These are phyloP conservation scores for Macrophya annulata DNA, from an alignment of 2,888 invertebrate genomes.

Conservation along the genomic window DNA sequence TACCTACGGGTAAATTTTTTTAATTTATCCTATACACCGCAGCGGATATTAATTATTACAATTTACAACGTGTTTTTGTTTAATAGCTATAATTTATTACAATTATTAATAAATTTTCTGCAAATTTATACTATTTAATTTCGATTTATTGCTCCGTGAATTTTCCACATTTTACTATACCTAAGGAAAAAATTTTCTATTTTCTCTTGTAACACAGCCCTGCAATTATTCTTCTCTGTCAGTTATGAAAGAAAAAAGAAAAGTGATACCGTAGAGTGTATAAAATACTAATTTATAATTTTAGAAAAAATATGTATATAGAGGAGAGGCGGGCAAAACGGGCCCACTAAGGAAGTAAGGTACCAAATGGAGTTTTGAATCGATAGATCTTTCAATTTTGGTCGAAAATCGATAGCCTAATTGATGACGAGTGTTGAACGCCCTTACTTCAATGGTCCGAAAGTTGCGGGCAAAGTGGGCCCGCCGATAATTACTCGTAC, in stretches of 20 bases:
- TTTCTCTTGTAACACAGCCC: too few species aligned
- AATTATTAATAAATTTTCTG: not conserved
- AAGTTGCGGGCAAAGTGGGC: too few species aligned
- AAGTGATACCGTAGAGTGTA: not conserved
- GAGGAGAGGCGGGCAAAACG: too few species aligned
- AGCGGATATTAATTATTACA: slow-evolving; percentile 26
- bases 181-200: not conserved
- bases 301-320: too few species aligned
- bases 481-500: too few species aligned
- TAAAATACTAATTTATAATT: too few species aligned
- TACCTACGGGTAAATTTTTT: not conserved
- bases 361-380: too few species aligned
- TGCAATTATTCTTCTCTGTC: not conserved
- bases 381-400: too few species aligned
- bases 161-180: not conserved
- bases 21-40: not conserved
- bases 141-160: not conserved
- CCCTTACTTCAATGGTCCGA: too few species aligned
- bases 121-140: not conserved
- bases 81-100: not conserved
- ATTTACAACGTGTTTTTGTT: not conserved
- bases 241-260: not conserved
- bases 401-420: too few species aligned
- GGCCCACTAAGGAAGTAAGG: too few species aligned
- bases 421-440: too few species aligned